Evolutionary conservation across 2,797 vertebrate species (phyloP).

Genomic region (Alauda arvensis): DNA sequence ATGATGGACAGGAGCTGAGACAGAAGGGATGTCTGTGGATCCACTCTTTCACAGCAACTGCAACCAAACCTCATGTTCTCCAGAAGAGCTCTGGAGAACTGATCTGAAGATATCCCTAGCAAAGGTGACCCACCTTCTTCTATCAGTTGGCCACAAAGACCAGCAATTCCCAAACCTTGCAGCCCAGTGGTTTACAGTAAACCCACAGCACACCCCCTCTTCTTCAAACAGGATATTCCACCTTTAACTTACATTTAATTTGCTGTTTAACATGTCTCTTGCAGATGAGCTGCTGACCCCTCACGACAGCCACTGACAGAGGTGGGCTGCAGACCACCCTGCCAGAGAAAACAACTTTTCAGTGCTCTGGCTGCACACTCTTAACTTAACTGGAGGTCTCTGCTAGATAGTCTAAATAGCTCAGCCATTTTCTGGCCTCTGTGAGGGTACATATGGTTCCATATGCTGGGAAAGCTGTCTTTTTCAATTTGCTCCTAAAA

Average conservation of each 20-base stretch:
- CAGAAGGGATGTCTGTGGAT: neutral
- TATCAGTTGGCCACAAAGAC: neutral
- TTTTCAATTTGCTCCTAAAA: neutral
- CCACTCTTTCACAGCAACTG: neutral
- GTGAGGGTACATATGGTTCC: neutral
- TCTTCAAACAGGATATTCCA: neutral
- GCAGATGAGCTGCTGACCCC: neutral
- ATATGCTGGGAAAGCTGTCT: neutral
- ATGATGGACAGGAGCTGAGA: neutral
- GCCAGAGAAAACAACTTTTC: neutral
- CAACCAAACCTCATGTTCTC: neutral
- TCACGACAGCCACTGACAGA: neutral
- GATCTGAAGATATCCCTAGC: neutral
- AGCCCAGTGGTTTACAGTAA: neutral
- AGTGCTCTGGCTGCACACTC: neutral
- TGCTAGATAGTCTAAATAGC: slow-evolving; percentile 1
- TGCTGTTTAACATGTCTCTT: neutral
- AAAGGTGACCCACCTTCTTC: neutral
- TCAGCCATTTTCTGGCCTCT: neutral
- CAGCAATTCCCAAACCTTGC: neutral
- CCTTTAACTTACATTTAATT: neutral
- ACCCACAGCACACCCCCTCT: neutral
- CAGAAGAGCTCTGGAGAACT: neutral
- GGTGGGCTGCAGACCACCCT: neutral
- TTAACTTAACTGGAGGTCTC: neutral